phyloP scores from a whole-genome alignment of 2,797 vertebrate species.

The Sebastes steindachneri region DNA sequence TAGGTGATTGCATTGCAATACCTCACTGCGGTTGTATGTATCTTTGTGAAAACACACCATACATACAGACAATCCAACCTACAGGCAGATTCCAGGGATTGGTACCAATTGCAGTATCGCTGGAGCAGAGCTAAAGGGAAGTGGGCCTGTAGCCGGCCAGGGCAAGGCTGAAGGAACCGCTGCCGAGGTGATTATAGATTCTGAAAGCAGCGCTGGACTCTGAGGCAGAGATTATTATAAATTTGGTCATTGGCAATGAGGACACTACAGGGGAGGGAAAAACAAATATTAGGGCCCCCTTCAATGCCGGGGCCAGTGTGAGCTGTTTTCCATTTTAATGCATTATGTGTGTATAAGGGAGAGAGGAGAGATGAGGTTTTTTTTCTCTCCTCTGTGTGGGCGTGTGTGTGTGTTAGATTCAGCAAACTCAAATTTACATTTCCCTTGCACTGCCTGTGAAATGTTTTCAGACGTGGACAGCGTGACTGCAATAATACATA shows the following conservation, averaged over 20 bases:
- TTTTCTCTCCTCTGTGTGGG: constrained; percentile 40
- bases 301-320: constrained; percentile 77
- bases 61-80: constrained; percentile 39
- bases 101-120: constrained; percentile 22
- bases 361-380: constrained; percentile 73
- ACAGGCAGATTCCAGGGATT: constrained; percentile 36
- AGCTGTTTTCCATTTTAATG: constrained; percentile 88
- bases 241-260: constrained; percentile 86
- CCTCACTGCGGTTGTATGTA: constrained; percentile 5
- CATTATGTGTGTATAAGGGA: constrained; percentile 81
- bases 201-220: constrained; percentile 76
- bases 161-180: constrained; percentile 69
- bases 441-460: constrained; percentile 75
- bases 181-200: constrained; percentile 82
- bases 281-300: constrained; percentile 87
- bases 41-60: constrained; percentile 42
- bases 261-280: constrained; percentile 85
- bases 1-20: constrained; percentile 23
- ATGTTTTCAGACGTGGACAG: constrained; percentile 83
- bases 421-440: constrained; percentile 82
- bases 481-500: constrained; percentile 84
- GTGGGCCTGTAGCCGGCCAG: constrained; percentile 36
- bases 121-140: constrained; percentile 48
- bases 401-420: constrained; percentile 58
- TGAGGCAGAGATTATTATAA: constrained; percentile 86